Base-by-base conservation (phyloP, 1,140 invertebrate species). In the Marisa cornuarietis region DNA sequence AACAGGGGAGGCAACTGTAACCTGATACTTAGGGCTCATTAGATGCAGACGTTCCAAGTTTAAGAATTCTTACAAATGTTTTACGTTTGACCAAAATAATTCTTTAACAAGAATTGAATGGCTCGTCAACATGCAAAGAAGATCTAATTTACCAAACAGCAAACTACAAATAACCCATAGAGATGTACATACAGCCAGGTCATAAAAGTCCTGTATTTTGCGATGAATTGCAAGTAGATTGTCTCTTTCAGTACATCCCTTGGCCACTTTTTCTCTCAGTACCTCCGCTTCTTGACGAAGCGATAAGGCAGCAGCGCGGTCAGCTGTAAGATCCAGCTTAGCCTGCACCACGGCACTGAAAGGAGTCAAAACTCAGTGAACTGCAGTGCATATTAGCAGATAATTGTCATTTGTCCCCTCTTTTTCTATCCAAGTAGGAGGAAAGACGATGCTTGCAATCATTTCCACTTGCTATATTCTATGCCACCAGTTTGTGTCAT, bases 131-230 rank as follows among this genome's bases (percentile, higher is more conserved):
- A 63, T n/a, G n/a, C 3, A 18, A 63, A 63, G 2, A 63, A 4
- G 2, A 20, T 63, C 3, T 63, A 63, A 63, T 20, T 18, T 63
- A n/a, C 62, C 62, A 20, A 63, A 63, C 62, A 20, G 18, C 18
- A 63, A 18, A 63, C n/a, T n/a, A 63, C 4, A 7, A 20, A 18
- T 7, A 7, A 7, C 18, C 62, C 18, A n/a, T 31, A 52, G 71
- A 73, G 18, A 54, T 6, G 22, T 18, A 79, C 79, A 79, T 81
- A 86, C 86, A 24, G 84, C 84, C 54, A 85, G 75, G 61, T 85
- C 80, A 69, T 82, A 76, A 26, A 87, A 87, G 63, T 86, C 86
- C 79, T 87, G 86, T 77, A 87, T 87, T 63, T 83, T 84, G 26
- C 84, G 85, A 71, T 83, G 85, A 66, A 85, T 85, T 0, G 83